Conservation (phyloP, 2,888 invertebrate species). For the Caenorhabditis sp. region DNA sequence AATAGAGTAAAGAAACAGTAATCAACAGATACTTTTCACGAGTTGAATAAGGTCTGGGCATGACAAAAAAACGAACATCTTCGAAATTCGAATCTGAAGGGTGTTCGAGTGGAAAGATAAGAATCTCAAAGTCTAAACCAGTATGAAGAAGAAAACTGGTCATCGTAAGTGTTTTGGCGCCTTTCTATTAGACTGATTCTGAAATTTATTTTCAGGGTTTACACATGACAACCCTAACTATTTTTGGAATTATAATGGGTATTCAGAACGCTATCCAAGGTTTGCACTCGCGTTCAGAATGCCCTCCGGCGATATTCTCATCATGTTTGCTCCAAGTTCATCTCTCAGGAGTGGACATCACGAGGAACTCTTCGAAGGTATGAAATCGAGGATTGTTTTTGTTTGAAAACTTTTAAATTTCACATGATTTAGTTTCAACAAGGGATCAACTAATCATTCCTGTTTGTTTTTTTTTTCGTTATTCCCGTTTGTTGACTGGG, state of each 20-base stretch:
- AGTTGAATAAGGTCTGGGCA: conserved; percentile 8
- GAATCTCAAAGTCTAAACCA: neutral
- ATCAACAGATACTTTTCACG: conserved; percentile 20
- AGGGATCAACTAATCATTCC: conserved; percentile 33
- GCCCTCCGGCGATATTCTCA: conserved; percentile 12
- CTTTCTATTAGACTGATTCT: neutral
- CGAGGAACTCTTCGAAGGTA: neutral
- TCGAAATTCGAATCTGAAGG: conserved; percentile 8
- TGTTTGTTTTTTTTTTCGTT: conserved; percentile 26
- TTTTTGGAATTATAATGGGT: neutral
- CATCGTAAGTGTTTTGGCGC: neutral
- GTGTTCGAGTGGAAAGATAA: conserved; percentile 20
- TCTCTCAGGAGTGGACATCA: conserved; percentile 1
- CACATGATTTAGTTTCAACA: conserved; percentile 36
- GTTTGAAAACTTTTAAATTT: conserved; percentile 9
- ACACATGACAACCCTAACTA: too few relatives aligned
- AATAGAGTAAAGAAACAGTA: conserved; percentile 6
- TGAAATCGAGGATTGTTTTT: conserved; percentile 5
- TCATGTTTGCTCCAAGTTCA: neutral
- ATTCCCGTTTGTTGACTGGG: conserved; percentile 27
- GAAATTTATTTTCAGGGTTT: neutral
- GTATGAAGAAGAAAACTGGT: neutral
- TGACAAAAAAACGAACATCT: conserved; percentile 16
- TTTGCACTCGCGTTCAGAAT: neutral
- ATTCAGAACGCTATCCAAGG: neutral